Evolutionary conservation across 2,113 vertebrate genomes (phyloP), one percentile per base, ranked within the genome.

Genomic region (Mystacornis crossleyi): DNA sequence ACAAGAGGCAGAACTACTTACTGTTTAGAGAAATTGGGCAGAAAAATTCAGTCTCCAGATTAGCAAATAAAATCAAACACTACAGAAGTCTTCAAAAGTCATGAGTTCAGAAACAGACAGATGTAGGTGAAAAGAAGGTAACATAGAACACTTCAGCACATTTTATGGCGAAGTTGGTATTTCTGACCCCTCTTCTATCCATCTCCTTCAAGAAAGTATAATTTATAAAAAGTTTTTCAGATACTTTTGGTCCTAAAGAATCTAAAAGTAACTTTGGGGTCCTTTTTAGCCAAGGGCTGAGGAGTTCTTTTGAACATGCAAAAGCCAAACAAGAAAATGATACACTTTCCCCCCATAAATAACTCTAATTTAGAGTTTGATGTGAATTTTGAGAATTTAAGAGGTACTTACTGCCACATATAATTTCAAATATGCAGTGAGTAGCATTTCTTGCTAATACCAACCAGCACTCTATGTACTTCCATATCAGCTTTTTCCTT

Each of bases 341-440:
- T 18, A 72, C 3, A 18, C 34, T 29, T 15, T 8, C 2, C 3
- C 5, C 2, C 3, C 10, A 6, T 4, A 61, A 79, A 48, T 28
- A 66, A 80, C 48, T 79, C 12, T 40, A 48, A 16, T 20, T 9
- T n/a, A n/a, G n/a, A n/a, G n/a, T n/a, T n/a, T n/a, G n/a, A n/a
- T n/a, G n/a, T n/a, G n/a, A n/a, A 48, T 75, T 91, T 86, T 72
- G 2, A 3, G 36, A 72, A 50, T 58, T 83, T 33, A 62, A 57
- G n/a, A 53, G 21, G 26, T 5, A 31, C 29, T 65, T 28, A 38
- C 24, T 31, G 82, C 34, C 24, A 57, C 6, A 26, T 13, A 25
- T 28, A 54, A 50, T 71, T 81, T 72, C 42, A 71, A 71, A 8
- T 28, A 66, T 21, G 31, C 50, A 38, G 1, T 28, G 24, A 43